phyloP scores from a whole-genome alignment of 2,888 invertebrate species.

The Bruchidius siliquastri region DNA sequence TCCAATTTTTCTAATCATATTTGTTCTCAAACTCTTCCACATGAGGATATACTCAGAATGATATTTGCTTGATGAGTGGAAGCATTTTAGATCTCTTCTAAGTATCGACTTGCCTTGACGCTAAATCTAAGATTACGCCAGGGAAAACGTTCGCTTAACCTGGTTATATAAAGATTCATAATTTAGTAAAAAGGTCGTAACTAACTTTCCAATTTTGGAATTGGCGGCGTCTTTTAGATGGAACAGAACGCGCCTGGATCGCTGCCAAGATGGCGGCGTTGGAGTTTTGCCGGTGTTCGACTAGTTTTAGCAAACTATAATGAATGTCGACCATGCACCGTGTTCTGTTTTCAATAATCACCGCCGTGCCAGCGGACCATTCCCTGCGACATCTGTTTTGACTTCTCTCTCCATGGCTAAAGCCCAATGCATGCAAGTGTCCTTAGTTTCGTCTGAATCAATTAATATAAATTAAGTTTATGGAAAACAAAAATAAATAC shows the following conservation, averaged over 20 bases:
- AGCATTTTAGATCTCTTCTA: too few species aligned
- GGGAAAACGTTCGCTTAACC: neutral
- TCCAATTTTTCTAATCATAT: too few species aligned
- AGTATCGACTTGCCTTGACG: too few species aligned
- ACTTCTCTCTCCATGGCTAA: conserved; percentile 33
- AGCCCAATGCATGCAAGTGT: neutral
- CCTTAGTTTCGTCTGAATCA: too few species aligned
- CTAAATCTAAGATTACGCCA: neutral
- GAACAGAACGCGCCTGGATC: conserved; percentile 31
- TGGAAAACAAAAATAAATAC: too few species aligned
- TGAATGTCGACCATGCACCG: conserved; percentile 34
- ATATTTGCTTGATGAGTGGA: too few species aligned
- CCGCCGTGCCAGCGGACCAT: conserved; percentile 27
- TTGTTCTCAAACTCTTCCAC: too few species aligned
- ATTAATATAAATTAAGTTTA: too few species aligned
- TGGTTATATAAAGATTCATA: neutral
- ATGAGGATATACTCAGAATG: too few species aligned
- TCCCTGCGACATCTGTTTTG: conserved; percentile 33
- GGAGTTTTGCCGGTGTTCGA: conserved; percentile 28
- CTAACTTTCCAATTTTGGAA: conserved; percentile 36
- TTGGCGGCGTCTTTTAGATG: conserved; percentile 33
- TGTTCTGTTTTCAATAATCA: conserved; percentile 38
- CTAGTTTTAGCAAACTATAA: conserved; percentile 37
- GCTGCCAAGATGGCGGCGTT: conserved; percentile 32
- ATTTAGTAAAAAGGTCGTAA: conserved; percentile 19